phyloP scores from a whole-genome alignment of 1,140 invertebrate species.

The Chymomyza costata region DNA sequence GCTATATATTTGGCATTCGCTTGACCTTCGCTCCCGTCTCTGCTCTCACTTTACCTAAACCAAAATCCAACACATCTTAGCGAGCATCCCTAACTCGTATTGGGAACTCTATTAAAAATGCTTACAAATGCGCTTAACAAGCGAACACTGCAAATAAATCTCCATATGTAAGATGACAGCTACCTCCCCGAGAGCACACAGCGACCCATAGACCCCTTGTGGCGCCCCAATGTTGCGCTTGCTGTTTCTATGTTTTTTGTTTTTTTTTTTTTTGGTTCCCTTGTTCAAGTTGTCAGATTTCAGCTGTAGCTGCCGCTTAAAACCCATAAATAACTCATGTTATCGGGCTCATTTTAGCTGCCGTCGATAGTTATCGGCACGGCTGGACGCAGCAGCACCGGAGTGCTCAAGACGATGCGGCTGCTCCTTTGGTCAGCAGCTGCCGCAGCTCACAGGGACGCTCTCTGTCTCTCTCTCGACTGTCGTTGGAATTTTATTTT shows the following conservation, averaged over 20 bases:
- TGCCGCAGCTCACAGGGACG: constrained; percentile 47
- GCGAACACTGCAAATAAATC: constrained; percentile 53
- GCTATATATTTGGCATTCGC: too few species aligned
- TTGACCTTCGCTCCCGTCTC: constrained; percentile 8
- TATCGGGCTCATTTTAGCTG: constrained; percentile 48
- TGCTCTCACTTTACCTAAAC: constrained; percentile 39
- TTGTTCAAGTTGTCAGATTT: constrained; percentile 16
- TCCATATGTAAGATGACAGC: constrained; percentile 64
- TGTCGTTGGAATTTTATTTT: too few species aligned
- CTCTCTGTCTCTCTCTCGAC: too few species aligned
- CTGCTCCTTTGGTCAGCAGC: constrained; percentile 45
- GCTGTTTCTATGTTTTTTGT: neutral
- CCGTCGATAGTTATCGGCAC: constrained; percentile 62
- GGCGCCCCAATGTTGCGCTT: neutral
- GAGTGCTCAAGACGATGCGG: neutral
- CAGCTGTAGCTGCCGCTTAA: constrained; percentile 56
- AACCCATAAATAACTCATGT: constrained; percentile 68
- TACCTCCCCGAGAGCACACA: neutral
- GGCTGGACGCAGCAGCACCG: neutral
- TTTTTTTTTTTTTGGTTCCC: constrained; percentile 1
- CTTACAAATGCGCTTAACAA: constrained; percentile 62
- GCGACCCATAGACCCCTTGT: neutral
- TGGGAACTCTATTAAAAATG: constrained; percentile 71
- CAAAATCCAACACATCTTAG: constrained; percentile 20
- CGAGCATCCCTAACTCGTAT: too few species aligned